Base-by-base conservation (phyloP, 2,888 invertebrate species). In the Entomobrya proxima region DNA sequence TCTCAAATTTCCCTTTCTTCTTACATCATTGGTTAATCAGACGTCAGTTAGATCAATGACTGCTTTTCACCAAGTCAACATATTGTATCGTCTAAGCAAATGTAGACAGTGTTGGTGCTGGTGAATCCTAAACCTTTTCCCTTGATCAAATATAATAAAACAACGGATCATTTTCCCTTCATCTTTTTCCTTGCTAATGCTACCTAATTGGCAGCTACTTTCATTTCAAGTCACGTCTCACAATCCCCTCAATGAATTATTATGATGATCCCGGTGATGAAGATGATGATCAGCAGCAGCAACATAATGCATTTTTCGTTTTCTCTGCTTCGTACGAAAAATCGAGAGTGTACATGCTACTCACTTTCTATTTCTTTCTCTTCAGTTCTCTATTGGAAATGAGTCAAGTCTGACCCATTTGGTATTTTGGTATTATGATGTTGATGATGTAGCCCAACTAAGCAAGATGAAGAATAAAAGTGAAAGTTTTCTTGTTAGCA, bases 171-270 rank as follows among this genome's bases (percentile, higher is more conserved):
- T 50, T 13, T 15, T 9, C 18, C 6, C 18, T 55, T 55, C 21
- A 7, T 21, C 21, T 44, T 11, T 44, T 67, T 24, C n/a, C 27
- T n/a, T 27, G 27, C 15, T 78, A 67, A 32, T 50, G 27, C 35
- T 47, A 9, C 40, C 52, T 80, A 82, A 75, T 82, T 83, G 69
- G 67, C 37, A 52, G 75, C 44, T 76, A 75, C 67, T 83, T 76
- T 67, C 21, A 83, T 83, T 83, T 76, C 75, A 15, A 50, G 61
- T 76, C 83, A 83, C 83, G 83, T 83, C 50, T 76, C 67, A 18
- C 76, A 76, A 37, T 76, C 75, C 76, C 52, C 76, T 40, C 76
- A 83, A 83, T 83, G 83, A 76, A 83, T 83, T 75, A 83, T 83
- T 30, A 75, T 50, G 64, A 69, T 30, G 69, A 67, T 18, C 9